These are phyloP conservation scores for Cataglyphis hispanica DNA, from an alignment of 1,140 invertebrate genomes.

Conservation along the genomic window DNA sequence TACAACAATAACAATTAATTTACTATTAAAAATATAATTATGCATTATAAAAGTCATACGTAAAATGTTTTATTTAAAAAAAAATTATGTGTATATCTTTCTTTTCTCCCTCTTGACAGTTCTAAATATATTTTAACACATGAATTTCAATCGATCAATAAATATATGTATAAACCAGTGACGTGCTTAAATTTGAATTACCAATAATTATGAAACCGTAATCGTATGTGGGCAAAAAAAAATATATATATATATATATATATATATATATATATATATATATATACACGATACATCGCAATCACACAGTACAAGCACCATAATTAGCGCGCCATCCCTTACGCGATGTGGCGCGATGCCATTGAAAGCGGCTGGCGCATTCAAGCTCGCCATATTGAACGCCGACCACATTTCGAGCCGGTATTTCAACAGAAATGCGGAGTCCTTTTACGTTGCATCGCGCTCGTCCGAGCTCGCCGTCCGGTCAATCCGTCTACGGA, in stretches of 20 bases:
- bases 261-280: too few species aligned
- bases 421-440: conserved; percentile 55
- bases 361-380: conserved; percentile 67
- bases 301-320: conserved; percentile 36
- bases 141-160: conserved; percentile 6
- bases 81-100: background rate
- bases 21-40: background rate
- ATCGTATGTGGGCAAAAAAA: conserved; percentile 1
- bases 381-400: conserved; percentile 68
- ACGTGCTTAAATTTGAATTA: background rate
- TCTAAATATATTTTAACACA: background rate
- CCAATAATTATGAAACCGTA: background rate
- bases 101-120: background rate
- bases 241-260: too few species aligned
- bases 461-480: conserved; percentile 53
- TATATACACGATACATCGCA: conserved; percentile 19
- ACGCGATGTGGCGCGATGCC: conserved; percentile 16
- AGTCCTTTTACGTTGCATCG: conserved; percentile 60
- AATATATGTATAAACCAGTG: background rate
- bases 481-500: conserved; percentile 62
- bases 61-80: background rate
- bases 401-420: conserved; percentile 61
- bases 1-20: background rate
- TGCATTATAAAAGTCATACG: too few species aligned
- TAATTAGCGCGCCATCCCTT: conserved; percentile 50